Base-by-base conservation (phyloP, 2,797 vertebrate species). In the Kryptolebias ocellatus region DNA sequence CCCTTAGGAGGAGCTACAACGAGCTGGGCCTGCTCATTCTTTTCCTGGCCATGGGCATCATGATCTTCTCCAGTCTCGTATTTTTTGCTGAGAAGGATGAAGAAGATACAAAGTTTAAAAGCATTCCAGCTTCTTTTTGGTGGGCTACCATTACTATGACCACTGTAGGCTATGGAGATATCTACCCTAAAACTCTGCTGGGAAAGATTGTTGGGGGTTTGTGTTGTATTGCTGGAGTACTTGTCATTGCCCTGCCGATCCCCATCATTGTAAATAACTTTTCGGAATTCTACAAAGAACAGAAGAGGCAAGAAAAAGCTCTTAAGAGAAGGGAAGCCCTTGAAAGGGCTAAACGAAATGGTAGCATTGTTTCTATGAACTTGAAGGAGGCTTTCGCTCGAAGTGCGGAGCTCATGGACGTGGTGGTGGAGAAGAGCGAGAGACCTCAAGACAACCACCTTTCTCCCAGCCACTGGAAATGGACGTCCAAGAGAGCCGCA, bases 81-180 rank as follows among this genome's bases (percentile, higher is more conserved):
- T 99, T 99, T 91, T 99, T 99, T 81, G 98, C 98, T 0, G 98
- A 99, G 89, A 99, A 99, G 80, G 98, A 99, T 8, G 98, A 99
- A 79, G 96, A 98, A 42, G 98, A 98, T 87, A 99, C 98, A 79
- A 99, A 99, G 92, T 99, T 99, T 87, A 99, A 99, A 89, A 99
- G 98, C 88, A 99, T 99, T 77, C 98, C 98, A 24, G 98, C 98
- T 71, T 99, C 98, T 24, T 99, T 99, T 91, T 99, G 98, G 98
- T 99, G 98, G 98, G 98, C 98, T 64, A 99, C 98, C 39, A 99
- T 99, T 84, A 99, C 98, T 42, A 99, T 99, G 98, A 99, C 98
- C 11, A 99, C 98, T 0, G 98, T 99, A 53, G 98, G 98, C 57
- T 99, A 99, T 18, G 98, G 98, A 58, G 98, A 99, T 79, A 99